These are phyloP conservation scores for Nomada lathburiana DNA, from an alignment of 2,888 invertebrate species.

Conservation along the genomic window DNA sequence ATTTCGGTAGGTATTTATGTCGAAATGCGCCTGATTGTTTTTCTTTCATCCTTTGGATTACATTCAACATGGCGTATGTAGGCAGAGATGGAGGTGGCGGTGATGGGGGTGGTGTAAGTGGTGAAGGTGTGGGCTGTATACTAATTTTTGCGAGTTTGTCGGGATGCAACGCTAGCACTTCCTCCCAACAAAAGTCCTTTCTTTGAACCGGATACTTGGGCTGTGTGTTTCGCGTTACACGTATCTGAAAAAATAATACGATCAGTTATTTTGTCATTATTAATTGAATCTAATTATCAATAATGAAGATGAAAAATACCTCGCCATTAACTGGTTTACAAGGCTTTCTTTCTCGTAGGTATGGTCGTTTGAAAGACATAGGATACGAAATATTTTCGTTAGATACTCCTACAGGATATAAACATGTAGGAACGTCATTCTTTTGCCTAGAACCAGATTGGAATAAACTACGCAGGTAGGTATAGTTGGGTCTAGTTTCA, in stretches of 20 bases:
- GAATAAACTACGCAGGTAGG: slow-evolving; percentile 84
- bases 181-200: slow-evolving; percentile 84
- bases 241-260: slow-evolving; percentile 71
- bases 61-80: slow-evolving; percentile 90
- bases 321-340: slow-evolving; percentile 82
- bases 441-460: slow-evolving; percentile 77
- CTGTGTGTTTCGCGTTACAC: slow-evolving; percentile 81
- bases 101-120: slow-evolving; percentile 77
- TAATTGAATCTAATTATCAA: background rate
- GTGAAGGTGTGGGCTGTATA: slow-evolving; percentile 74
- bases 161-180: slow-evolving; percentile 84
- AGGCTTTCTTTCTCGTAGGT: slow-evolving; percentile 80
- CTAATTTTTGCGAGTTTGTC: slow-evolving; percentile 83
- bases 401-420: slow-evolving; percentile 77
- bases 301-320: slow-evolving; percentile 59
- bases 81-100: slow-evolving; percentile 84
- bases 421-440: slow-evolving; percentile 65
- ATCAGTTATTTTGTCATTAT: background rate
- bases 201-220: slow-evolving; percentile 68
- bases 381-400: slow-evolving; percentile 79
- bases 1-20: slow-evolving; percentile 73
- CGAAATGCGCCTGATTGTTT: slow-evolving; percentile 81
- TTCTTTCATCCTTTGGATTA: slow-evolving; percentile 87
- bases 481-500: slow-evolving; percentile 86
- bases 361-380: slow-evolving; percentile 75